phyloP scores from a whole-genome alignment of 2,113 vertebrate species.

The Arothron firmamentum region DNA sequence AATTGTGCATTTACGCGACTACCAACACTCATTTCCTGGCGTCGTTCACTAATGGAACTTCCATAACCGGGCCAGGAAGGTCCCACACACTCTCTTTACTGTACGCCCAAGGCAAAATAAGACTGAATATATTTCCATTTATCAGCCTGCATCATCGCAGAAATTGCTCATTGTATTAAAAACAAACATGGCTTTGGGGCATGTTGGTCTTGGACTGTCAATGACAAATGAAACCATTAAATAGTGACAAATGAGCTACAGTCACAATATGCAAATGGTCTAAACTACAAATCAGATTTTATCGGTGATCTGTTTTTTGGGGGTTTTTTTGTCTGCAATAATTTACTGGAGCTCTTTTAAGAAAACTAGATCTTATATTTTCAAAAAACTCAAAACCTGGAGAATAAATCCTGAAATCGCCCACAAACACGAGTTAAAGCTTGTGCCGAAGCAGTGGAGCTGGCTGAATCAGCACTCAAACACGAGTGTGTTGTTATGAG shows the following conservation, averaged over 20 bases:
- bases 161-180: conserved; percentile 48
- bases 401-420: conserved; percentile 4
- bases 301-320: too few species aligned
- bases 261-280: conserved; percentile 37
- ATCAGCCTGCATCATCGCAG: conserved; percentile 47
- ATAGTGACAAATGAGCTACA: conserved; percentile 42
- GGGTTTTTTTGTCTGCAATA: neutral
- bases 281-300: conserved; percentile 38
- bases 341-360: neutral
- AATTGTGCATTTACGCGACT: neutral
- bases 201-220: conserved; percentile 27
- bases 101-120: conserved; percentile 34
- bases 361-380: neutral
- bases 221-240: conserved; percentile 54
- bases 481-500: conserved; percentile 42
- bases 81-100: conserved; percentile 32
- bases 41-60: conserved; percentile 11
- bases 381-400: neutral
- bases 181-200: conserved; percentile 54
- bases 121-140: conserved; percentile 45
- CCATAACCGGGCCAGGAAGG: conserved; percentile 29
- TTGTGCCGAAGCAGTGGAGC: conserved; percentile 40
- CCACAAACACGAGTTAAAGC: conserved; percentile 38
- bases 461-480: conserved; percentile 50
- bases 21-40: conserved; percentile 4